These are phyloP conservation scores for Hyperoplus lanceolatus DNA, from an alignment of 2,797 vertebrate genomes.

Conservation along the genomic window DNA sequence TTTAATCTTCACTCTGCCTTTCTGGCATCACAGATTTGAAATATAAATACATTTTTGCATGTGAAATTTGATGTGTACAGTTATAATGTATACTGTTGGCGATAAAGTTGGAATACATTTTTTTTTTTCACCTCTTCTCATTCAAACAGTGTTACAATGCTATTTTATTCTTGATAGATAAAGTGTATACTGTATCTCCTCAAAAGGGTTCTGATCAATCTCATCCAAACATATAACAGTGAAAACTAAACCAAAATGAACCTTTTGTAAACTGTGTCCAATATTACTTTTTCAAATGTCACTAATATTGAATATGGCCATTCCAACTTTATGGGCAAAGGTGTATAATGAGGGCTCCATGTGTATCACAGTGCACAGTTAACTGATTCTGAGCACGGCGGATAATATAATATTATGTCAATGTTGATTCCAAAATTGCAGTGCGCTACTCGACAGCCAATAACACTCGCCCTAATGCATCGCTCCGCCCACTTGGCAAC, in stretches of 20 bases:
- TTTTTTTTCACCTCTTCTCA: not conserved
- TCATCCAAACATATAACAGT: too few species aligned
- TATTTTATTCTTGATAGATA: too few species aligned
- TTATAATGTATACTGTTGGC: not conserved
- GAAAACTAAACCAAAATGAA: too few species aligned
- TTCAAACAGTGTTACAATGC: too few species aligned
- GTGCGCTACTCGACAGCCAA: not conserved
- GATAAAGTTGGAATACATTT: not conserved
- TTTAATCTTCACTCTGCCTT: conserved; percentile 23
- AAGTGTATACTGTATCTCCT: too few species aligned
- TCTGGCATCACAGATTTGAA: conserved; percentile 3
- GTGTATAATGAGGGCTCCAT: not conserved
- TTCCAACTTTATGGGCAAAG: not conserved
- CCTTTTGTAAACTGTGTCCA: too few species aligned
- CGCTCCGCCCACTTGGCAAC: conserved; percentile 14
- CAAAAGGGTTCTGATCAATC: too few species aligned
- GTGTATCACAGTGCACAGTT: not conserved
- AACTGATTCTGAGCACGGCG: not conserved
- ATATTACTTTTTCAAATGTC: too few species aligned
- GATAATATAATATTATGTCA: conserved; percentile 9
- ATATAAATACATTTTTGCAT: not conserved
- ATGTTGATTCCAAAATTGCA: conserved; percentile 21
- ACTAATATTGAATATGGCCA: too few species aligned
- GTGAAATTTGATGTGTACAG: not conserved
- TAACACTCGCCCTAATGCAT: not conserved